Evolutionary conservation across 1,140 invertebrate species (phyloP).

Genomic region (Philaenus spumarius): DNA sequence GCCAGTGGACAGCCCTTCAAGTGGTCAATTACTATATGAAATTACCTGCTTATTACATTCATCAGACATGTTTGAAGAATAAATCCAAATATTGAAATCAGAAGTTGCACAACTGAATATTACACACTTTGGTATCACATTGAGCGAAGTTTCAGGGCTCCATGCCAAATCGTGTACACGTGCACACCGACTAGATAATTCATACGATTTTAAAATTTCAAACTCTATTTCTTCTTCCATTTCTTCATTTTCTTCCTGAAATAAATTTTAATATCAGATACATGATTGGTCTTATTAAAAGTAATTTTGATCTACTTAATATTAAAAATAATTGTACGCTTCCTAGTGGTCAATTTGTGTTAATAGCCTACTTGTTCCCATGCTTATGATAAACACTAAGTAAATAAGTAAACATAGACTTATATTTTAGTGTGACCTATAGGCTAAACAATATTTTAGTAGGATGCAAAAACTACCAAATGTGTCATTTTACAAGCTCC

Average conservation of each 20-base stretch:
- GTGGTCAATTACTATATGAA: not conserved
- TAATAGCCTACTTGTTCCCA: too few relatives aligned
- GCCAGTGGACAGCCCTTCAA: not conserved
- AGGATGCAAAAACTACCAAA: too few relatives aligned
- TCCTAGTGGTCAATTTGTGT: too few relatives aligned
- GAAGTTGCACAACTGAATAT: slow-evolving; percentile 48
- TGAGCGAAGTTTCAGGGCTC: slow-evolving; percentile 55
- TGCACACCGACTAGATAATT: slow-evolving; percentile 45
- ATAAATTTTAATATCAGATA: not conserved
- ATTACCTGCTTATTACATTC: not conserved
- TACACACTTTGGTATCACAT: slow-evolving; percentile 49
- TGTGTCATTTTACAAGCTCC: too few relatives aligned
- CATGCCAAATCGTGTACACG: slow-evolving; percentile 49
- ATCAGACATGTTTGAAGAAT: slow-evolving; percentile 45
- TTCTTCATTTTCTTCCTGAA: slow-evolving; percentile 28
- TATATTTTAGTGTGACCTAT: not conserved
- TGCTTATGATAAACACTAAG: not conserved
- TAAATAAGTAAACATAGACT: not conserved
- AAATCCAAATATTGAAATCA: slow-evolving; percentile 48
- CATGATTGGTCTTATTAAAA: not conserved
- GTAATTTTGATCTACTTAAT: too few relatives aligned
- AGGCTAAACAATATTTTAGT: too few relatives aligned
- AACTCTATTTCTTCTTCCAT: slow-evolving; percentile 25
- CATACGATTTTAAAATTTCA: slow-evolving; percentile 39
- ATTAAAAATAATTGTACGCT: too few relatives aligned